These are phyloP conservation scores for Corapipo altera DNA, from an alignment of 2,113 vertebrate species.

Conservation along the genomic window DNA sequence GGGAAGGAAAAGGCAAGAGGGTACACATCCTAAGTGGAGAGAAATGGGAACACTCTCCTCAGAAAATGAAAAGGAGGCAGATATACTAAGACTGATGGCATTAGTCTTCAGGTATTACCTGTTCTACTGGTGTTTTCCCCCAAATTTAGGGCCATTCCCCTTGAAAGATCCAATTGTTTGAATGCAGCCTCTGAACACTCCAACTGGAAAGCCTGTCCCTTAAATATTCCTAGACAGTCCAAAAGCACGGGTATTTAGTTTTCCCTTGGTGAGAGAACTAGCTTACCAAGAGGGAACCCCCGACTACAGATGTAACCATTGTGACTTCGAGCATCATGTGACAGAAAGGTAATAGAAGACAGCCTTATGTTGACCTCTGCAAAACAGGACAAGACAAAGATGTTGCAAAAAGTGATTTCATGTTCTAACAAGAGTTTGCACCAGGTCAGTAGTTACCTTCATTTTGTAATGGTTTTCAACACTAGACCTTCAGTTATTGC, in stretches of 20 bases:
- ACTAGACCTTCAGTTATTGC: not conserved
- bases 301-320: not conserved
- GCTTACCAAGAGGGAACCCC: not conserved
- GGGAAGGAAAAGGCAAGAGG: not conserved
- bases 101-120: not conserved
- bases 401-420: not conserved
- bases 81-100: accelerated
- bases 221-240: not conserved
- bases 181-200: not conserved
- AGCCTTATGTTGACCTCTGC: not conserved
- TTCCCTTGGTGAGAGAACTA: not conserved
- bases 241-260: not conserved
- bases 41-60: not conserved
- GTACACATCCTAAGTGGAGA: not conserved
- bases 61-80: not conserved
- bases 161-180: not conserved
- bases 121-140: not conserved
- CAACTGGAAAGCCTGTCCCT: not conserved
- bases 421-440: not conserved
- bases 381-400: not conserved
- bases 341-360: not conserved
- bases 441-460: not conserved
- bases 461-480: not conserved
- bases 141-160: not conserved
- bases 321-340: not conserved